Evolutionary conservation across 2,888 invertebrate species (phyloP), one percentile per base, ranked within the genome.

Genomic region (Taenaris catops): DNA sequence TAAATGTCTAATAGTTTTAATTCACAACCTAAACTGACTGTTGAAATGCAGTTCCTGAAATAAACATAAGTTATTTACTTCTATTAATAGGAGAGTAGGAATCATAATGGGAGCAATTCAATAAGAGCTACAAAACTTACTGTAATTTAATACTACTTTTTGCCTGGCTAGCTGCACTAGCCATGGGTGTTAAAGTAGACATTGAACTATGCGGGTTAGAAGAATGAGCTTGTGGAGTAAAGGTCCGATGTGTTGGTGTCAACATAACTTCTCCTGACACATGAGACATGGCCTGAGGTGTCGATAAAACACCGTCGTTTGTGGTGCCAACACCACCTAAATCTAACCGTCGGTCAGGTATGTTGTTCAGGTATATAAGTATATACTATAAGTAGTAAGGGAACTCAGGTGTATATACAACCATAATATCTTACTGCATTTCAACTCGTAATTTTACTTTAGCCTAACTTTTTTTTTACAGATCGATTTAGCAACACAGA

Each of bases 1-100:
- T 94, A 94, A 36, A 95, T 94, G 39, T 90, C 89, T 53, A 91
- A 88, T 17, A 95, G 75, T 58, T 93, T 90, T 36, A 95, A 70
- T 59, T 91, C 90, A 62, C 93, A 92, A 8, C 91, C 91, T 42
- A 95, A 79, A 55, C 91, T 92, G 0, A 94, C 93, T 3, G 94
- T 94, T 10, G 94, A 92, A 1, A 95, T 94, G 60, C 94, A 94
- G 63, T 95, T 95, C 61, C 94, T 94, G 61, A 25, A 88, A 87
- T 8, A 11, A 14, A 14, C 14, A 3, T 17, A 1, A 17, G 16
- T 3, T 3, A 17, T 6, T 17, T 6, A 17, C 6, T 3, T 1
- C 6, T 6, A 17, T 17, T 17, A 17, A 24, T 10, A 11, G 8
- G 4, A 27, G 7, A n/a, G n/a, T n/a, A n/a, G n/a, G n/a, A n/a